Base-by-base conservation (phyloP, 2,888 invertebrate genomes). In the Melieria omissa region DNA sequence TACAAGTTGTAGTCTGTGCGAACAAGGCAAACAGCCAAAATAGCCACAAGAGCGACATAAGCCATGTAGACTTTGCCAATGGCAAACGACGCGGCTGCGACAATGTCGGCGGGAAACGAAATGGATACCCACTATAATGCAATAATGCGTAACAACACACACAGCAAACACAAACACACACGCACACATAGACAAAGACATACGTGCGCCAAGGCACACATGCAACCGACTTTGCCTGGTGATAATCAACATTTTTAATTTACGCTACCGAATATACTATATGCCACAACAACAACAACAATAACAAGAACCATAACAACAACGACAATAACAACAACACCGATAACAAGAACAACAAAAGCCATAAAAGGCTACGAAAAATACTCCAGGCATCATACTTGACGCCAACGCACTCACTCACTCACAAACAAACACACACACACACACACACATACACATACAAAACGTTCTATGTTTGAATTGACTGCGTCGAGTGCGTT, bases 241-340 rank as follows among this genome's bases (percentile, higher is more conserved):
- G 52, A 62, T 69, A 60, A 46, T 68, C 61, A 69, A 45, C 62
- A 42, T 44, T 9, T 49, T 62, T 54, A 14, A 62, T 54, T 61
- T 60, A 29, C 29, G 6, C 41, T 7, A 55, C 29, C n/a, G 7
- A 41, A 60, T n/a, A 60, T 29, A 41, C 61, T 16, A 3, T 29
- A 29, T 29, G 29, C 29, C 1, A 29, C 2, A 29, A 29, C 29
- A 29, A 29, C 29, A 29, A 29, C 2, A 29, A 29, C 1, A 29
- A 29, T 3, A 29, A 16, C 16, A 16, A 16, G 1, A 2, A 16
- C 2, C 1, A 16, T 2, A 16, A 29, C 29, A 29, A 29, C 29
- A 29, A 29, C 1, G 3, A 29, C 29, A 29, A 29, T n/a, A n/a
- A 29, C 29, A 29, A 16, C 16, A 16, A 16, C 16, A 2, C 1